Conservation (phyloP, 2,797 vertebrate species). For the Melanotaenia trifasciata region DNA sequence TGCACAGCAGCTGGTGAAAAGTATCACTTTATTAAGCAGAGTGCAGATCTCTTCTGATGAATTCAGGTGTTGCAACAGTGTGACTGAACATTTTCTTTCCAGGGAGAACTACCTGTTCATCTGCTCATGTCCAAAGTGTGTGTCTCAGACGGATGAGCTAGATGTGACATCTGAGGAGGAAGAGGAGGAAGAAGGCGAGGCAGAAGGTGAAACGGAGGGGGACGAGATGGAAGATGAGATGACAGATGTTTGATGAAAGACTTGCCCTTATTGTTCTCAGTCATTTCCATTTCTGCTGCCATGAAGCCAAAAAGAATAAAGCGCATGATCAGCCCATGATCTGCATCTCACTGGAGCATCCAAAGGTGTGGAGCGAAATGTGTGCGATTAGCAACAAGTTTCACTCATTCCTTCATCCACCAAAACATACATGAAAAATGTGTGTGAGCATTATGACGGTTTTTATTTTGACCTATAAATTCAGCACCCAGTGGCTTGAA, state of each 20-base stretch:
- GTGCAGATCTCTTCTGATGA: constrained; percentile 16
- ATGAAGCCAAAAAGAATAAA: constrained; percentile 50
- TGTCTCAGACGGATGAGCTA: constrained; percentile 89
- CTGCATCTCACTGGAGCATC: constrained; percentile 35
- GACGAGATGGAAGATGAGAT: constrained; percentile 97
- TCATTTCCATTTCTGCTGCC: constrained; percentile 39
- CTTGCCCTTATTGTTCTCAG: constrained; percentile 47
- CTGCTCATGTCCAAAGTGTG: constrained; percentile 95
- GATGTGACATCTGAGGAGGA: constrained; percentile 96
- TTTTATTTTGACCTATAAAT: constrained; percentile 6
- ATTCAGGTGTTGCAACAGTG: constrained; percentile 16
- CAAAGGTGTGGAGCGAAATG: constrained; percentile 16
- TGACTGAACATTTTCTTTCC: constrained; percentile 43
- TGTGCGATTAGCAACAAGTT: constrained; percentile 14
- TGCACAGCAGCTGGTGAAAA: background rate
- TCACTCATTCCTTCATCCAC: constrained; percentile 20
- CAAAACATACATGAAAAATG: background rate
- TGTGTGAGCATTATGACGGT: constrained; percentile 3
- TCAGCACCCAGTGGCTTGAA: constrained; percentile 14
- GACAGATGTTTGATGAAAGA: constrained; percentile 93
- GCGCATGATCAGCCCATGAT: constrained; percentile 20
- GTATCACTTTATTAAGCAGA: background rate
- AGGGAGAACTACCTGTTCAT: constrained; percentile 98
- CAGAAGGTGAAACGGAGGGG: constrained; percentile 84
- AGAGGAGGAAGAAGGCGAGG: constrained; percentile 89